Evolutionary conservation across 2,888 invertebrate species (phyloP), one percentile per base, ranked within the genome.

Genomic region (Steinernema hermaphroditum): DNA sequence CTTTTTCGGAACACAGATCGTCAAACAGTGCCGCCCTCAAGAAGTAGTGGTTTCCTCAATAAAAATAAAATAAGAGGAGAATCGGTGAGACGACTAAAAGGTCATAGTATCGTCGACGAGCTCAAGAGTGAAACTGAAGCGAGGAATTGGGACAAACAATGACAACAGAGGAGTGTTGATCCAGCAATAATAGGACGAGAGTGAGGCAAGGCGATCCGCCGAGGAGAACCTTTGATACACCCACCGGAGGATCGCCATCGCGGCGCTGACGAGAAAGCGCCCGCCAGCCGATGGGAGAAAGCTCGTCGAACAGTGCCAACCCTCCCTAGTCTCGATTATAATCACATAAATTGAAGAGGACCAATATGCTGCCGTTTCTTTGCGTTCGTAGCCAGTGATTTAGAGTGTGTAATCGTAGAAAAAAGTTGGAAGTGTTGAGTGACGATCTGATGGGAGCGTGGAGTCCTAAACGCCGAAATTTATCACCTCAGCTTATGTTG

Each of bases 261-360:
- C 62, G 29, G 62, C 29, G 62, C 62, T 27, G 32, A 27, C 62
- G 62, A 62, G 62, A 62, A 62, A 62, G 12, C 62, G 62, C 32
- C 27, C 62, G 32, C 32, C 29, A 32, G 62, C 62, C 62, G 62
- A 32, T 62, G 62, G 4, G 62, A 62, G 62, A 29, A 37, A 62
- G 62, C 62, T 62, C 62, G 62, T 27, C 8, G 62, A 62, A 62
- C 62, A 62, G 62, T 62, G 62, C 62, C 62, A 62, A 1, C 62
- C 62, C 62, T 62, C 62, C 62, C 62, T 16, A 32, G 32, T 62
- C 62, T 62, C 62, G 62, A 62, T 62, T 62, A 62, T 62, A 62
- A 62, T 62, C 32, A 62, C 62, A 62, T 62, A 62, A 62, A 62
- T 62, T 62, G 62, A 32, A 62, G 62, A 62, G 62, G 62, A 62